phyloP scores from a whole-genome alignment of 2,797 vertebrate species.

The Sarcophilus harrisii region DNA sequence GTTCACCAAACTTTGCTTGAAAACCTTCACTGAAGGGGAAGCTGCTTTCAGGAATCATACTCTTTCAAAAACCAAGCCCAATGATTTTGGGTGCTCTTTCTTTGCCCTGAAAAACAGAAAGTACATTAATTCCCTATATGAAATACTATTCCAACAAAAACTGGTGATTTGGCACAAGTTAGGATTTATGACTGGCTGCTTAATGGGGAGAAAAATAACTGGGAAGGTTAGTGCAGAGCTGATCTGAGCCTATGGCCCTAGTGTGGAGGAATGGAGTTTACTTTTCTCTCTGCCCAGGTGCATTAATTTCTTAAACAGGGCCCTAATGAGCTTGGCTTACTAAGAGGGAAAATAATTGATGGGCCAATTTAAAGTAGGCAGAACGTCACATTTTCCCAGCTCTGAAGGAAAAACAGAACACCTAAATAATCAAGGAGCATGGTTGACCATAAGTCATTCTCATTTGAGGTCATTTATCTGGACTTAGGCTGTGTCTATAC shows the following conservation, averaged over 20 bases:
- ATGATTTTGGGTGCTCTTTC: background rate
- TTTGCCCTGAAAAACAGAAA: background rate
- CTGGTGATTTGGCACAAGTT: constrained; percentile 40
- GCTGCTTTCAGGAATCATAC: background rate
- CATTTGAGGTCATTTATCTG: constrained; percentile 52
- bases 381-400: constrained; percentile 64
- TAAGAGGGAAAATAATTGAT: constrained; percentile 72
- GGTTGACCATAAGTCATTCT: constrained; percentile 67
- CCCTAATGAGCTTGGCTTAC: constrained; percentile 73
- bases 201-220: constrained; percentile 80
- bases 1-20: background rate
- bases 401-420: constrained; percentile 68
- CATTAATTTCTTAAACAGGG: constrained; percentile 46
- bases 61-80: background rate
- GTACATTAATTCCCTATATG: constrained; percentile 34
- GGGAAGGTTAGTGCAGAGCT: constrained; percentile 68
- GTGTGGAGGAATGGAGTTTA: constrained; percentile 64
- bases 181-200: constrained; percentile 74
- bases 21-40: background rate
- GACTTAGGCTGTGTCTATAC: constrained; percentile 40
- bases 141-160: constrained; percentile 60
- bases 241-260: constrained; percentile 11
- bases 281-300: constrained; percentile 74
- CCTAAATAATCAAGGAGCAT: constrained; percentile 66
- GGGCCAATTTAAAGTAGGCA: constrained; percentile 68